These are phyloP conservation scores for Eurosta solidaginis DNA, from an alignment of 1,140 invertebrate genomes.

Conservation along the genomic window DNA sequence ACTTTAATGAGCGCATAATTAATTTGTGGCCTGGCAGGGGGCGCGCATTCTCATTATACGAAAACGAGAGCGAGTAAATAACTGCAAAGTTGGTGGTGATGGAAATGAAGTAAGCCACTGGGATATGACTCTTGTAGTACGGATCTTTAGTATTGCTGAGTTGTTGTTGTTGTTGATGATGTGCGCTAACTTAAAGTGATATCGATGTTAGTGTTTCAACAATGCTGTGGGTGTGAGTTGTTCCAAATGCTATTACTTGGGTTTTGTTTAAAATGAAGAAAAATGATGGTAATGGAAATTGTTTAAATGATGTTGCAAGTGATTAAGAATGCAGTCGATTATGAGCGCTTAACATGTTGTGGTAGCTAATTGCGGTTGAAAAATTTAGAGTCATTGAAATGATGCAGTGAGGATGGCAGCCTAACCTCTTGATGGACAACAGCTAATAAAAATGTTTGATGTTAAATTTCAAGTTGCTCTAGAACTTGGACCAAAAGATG, in stretches of 20 bases:
- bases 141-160: too few species aligned
- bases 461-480: too few species aligned
- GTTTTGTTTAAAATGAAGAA: neutral
- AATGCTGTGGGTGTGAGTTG: neutral
- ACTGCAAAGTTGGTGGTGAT: neutral
- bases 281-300: neutral
- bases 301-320: neutral
- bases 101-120: neutral
- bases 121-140: too few species aligned
- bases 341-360: neutral
- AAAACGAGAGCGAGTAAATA: neutral
- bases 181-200: neutral
- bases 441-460: too few species aligned
- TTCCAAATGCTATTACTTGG: neutral
- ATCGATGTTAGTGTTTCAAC: neutral
- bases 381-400: too few species aligned
- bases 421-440: too few species aligned
- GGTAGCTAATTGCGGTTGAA: neutral
- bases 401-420: too few species aligned
- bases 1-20: slow-evolving; percentile 28
- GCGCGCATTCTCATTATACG: slow-evolving; percentile 4
- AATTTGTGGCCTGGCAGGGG: slow-evolving; percentile 18
- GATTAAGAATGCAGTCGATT: neutral
- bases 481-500: too few species aligned
- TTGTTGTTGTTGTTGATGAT: neutral